These are phyloP conservation scores for Trachops cirrhosus DNA, from an alignment of 2,797 vertebrate species.

Conservation along the genomic window DNA sequence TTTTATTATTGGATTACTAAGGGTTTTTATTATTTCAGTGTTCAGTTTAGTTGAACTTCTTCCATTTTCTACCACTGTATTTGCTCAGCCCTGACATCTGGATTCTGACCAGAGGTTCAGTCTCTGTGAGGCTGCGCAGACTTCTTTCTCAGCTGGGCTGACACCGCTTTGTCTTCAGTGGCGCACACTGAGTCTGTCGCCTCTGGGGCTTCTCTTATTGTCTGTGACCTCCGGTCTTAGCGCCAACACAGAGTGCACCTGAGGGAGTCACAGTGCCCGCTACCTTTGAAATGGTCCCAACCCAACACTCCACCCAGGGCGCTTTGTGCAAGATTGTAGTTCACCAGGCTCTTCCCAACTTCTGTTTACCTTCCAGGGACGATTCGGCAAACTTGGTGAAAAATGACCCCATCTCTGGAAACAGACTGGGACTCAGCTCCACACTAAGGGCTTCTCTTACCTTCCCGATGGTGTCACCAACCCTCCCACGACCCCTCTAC, in stretches of 20 bases:
- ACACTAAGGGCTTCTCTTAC: background rate
- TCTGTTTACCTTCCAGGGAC: background rate
- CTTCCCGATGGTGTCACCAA: background rate
- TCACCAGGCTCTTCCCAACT: background rate
- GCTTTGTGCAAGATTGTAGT: background rate
- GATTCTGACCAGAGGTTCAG: background rate
- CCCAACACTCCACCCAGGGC: background rate
- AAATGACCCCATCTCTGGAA: background rate
- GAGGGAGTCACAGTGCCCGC: background rate
- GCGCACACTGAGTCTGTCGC: background rate
- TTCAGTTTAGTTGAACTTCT: background rate
- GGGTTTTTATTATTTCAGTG: background rate
- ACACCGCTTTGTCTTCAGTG: background rate
- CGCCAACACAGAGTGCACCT: rapidly evolving
- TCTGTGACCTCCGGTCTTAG: background rate
- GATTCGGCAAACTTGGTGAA: background rate
- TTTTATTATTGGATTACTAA: background rate
- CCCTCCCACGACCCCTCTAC: background rate
- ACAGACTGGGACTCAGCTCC: background rate
- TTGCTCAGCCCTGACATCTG: background rate
- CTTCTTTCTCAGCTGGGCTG: background rate
- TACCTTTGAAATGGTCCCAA: background rate
- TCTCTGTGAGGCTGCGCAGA: background rate
- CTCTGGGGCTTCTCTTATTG: background rate
- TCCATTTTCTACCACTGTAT: background rate